phyloP scores from a whole-genome alignment of 2,797 vertebrate genomes.

The Takifugu rubripes region DNA sequence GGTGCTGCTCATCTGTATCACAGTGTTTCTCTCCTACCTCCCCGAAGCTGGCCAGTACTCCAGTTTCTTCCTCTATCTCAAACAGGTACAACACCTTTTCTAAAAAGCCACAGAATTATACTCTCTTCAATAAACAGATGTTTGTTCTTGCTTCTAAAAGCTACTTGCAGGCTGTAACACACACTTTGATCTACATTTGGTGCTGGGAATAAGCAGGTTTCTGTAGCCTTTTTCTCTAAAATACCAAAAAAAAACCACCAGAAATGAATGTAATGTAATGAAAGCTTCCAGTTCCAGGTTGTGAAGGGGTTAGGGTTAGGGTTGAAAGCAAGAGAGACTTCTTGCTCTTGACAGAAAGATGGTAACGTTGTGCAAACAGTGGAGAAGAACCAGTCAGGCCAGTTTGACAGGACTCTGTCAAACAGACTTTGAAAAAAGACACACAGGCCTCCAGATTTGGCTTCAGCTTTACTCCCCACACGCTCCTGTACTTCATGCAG shows the following conservation, averaged over 20 bases:
- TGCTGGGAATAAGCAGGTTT: slow-evolving; percentile 13
- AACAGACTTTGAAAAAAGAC: neutral
- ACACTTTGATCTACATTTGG: too few species aligned
- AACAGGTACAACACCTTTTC: slow-evolving; percentile 74
- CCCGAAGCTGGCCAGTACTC: slow-evolving; percentile 93
- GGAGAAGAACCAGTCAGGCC: slow-evolving; percentile 41
- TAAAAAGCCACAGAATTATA: neutral
- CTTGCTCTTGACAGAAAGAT: too few species aligned
- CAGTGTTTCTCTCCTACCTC: slow-evolving; percentile 92
- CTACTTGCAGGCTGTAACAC: too few species aligned
- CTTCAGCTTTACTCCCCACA: slow-evolving; percentile 9
- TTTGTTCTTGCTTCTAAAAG: too few species aligned
- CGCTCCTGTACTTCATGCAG: neutral
- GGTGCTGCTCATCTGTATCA: slow-evolving; percentile 92
- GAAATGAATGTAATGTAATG: neutral
- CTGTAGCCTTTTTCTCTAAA: too few species aligned
- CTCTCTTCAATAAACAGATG: too few species aligned
- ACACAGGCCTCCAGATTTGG: neutral
- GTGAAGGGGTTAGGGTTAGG: too few species aligned
- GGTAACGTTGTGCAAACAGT: slow-evolving; percentile 24
- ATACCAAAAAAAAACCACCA: slow-evolving; percentile 1
- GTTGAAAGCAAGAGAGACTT: too few species aligned
- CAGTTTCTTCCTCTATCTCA: slow-evolving; percentile 92
- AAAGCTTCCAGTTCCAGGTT: too few species aligned
- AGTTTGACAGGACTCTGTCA: slow-evolving; percentile 10